Evolutionary conservation across 2,113 vertebrate genomes (phyloP).

Genomic region (Tetraodon nigroviridis): DNA sequence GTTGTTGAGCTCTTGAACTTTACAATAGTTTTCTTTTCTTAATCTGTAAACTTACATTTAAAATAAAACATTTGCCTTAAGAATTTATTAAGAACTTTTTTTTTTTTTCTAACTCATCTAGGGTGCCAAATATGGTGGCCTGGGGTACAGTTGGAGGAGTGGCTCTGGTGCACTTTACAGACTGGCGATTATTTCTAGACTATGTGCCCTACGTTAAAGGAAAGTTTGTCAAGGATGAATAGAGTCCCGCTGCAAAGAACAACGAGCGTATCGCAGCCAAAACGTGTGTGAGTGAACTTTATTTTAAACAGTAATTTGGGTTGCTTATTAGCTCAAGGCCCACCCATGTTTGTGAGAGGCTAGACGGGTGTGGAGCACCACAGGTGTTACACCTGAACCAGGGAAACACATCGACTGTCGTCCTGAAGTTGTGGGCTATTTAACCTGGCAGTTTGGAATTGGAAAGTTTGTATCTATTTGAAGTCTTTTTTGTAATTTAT

Average conservation of each 20-base stretch:
- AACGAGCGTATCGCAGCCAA: slow-evolving; percentile 42
- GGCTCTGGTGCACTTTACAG: slow-evolving; percentile 82
- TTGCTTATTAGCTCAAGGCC: slow-evolving; percentile 9
- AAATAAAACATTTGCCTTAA: neutral
- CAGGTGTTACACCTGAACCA: slow-evolving; percentile 4
- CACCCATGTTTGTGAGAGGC: slow-evolving; percentile 5
- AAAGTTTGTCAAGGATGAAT: slow-evolving; percentile 82
- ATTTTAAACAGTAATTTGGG: neutral
- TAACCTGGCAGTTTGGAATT: neutral
- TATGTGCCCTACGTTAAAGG: slow-evolving; percentile 87
- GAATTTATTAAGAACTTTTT: neutral
- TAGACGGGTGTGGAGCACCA: neutral
- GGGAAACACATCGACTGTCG: neutral
- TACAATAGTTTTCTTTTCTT: no score
- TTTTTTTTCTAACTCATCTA: slow-evolving; percentile 43
- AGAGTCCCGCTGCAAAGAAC: slow-evolving; percentile 22
- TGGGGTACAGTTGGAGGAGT: slow-evolving; percentile 80
- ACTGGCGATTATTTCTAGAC: slow-evolving; percentile 89
- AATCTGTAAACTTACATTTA: no score
- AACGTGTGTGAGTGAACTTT: slow-evolving; percentile 1
- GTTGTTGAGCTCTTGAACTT: no score
- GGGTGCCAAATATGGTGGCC: slow-evolving; percentile 77
- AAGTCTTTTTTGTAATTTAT: no score
- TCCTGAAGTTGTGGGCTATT: neutral
- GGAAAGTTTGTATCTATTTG: neutral